These are phyloP conservation scores for Carabus problematicus DNA, from an alignment of 2,888 invertebrate species.

Conservation along the genomic window DNA sequence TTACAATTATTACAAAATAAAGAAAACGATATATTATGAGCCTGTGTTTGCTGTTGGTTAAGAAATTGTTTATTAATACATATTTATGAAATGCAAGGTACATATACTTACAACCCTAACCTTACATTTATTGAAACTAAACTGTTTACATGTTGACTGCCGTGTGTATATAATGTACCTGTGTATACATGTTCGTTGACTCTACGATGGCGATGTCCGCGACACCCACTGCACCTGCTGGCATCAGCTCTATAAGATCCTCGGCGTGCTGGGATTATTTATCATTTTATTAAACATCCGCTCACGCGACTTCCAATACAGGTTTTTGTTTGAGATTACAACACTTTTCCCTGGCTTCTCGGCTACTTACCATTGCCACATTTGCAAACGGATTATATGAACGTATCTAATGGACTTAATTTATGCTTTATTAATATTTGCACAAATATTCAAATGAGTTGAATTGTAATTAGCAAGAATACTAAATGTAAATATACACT, in stretches of 20 bases:
- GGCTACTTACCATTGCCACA: conserved; percentile 31
- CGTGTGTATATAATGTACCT: background rate
- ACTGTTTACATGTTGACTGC: background rate
- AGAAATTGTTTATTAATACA: background rate
- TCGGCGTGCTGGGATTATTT: conserved; percentile 6
- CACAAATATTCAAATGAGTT: conserved; percentile 42
- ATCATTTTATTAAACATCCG: conserved; percentile 14
- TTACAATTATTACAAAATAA: no score
- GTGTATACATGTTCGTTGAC: conserved; percentile 6
- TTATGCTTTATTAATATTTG: conserved; percentile 43
- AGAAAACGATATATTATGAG: background rate
- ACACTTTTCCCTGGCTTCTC: conserved; percentile 28
- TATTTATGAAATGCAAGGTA: background rate
- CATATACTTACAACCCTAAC: background rate
- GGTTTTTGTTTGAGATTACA: conserved; percentile 4
- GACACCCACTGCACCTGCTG: background rate
- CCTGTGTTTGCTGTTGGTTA: background rate
- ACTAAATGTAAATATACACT: conserved; percentile 11
- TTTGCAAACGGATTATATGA: conserved; percentile 35
- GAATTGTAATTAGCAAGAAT: conserved; percentile 41
- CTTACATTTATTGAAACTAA: background rate
- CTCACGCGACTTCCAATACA: conserved; percentile 14
- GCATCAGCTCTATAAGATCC: no score
- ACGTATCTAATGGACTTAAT: conserved; percentile 40
- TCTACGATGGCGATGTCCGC: background rate